phyloP scores from a whole-genome alignment of 2,113 vertebrate species.

The Erythrolamprus reginae region DNA sequence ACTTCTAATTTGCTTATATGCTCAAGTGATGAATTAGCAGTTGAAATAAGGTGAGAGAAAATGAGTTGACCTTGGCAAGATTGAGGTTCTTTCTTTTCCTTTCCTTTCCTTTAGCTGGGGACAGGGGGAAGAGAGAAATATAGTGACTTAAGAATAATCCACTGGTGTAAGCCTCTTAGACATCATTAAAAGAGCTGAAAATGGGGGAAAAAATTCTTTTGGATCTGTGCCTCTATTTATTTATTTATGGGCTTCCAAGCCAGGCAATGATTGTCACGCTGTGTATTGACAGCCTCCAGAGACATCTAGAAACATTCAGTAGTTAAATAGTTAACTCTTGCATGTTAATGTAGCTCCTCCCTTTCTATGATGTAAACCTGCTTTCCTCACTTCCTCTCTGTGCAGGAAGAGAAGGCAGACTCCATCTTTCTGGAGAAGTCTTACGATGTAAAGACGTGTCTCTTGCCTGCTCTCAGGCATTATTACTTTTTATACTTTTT shows the following conservation, averaged over 20 bases:
- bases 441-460: too few species aligned
- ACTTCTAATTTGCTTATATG: conserved; percentile 5
- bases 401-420: too few species aligned
- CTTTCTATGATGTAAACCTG: too few species aligned
- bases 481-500: too few species aligned
- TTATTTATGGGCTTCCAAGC: neutral
- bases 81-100: neutral
- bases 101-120: neutral
- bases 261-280: too few species aligned
- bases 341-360: too few species aligned
- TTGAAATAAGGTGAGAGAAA: neutral
- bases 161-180: neutral
- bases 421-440: too few species aligned
- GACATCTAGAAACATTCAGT: too few species aligned
- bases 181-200: neutral
- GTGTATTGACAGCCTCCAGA: too few species aligned
- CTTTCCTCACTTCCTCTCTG: too few species aligned
- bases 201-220: neutral
- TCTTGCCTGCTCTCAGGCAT: too few species aligned
- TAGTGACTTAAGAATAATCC: neutral
- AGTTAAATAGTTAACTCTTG: too few species aligned
- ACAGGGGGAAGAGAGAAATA: neutral
- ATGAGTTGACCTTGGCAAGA: neutral
- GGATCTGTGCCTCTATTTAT: neutral
- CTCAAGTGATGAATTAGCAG: conserved; percentile 21